Percentiles rank a stretch among this genome's conserved stretches.
Conservation (phyloP, 2,888 invertebrate species). For the Heliconius hortense region DNA sequence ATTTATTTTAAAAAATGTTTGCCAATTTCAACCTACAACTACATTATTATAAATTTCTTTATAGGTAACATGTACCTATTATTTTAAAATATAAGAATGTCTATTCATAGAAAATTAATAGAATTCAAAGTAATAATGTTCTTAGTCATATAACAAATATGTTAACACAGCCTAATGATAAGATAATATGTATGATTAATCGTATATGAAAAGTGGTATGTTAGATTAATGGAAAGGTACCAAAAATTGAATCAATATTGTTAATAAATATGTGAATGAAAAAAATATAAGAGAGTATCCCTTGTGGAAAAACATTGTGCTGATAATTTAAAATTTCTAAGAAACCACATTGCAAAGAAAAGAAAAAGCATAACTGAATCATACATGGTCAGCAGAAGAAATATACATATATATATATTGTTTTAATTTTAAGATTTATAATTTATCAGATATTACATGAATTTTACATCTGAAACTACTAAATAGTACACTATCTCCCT, state of each 20-base stretch:
- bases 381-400: no score
- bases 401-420: no score
- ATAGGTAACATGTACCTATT: neutral
- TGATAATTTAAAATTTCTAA: no score
- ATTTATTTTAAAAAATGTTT: neutral
- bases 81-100: neutral
- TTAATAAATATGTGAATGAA: neutral
- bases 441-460: no score
- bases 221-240: slow-evolving; percentile 52
- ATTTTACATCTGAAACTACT: no score
- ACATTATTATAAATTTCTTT: neutral
- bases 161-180: slow-evolving; percentile 62
- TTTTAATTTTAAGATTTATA: no score
- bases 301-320: no score
- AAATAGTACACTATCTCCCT: no score
- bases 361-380: neutral
- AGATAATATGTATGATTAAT: slow-evolving; percentile 72
- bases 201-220: slow-evolving; percentile 57
- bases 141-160: slow-evolving; percentile 68
- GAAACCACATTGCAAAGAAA: neutral
- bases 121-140: slow-evolving; percentile 28
- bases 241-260: neutral
- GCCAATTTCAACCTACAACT: neutral
- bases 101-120: neutral
- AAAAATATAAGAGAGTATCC: neutral